These are phyloP conservation scores for Sturnus vulgaris DNA, from an alignment of 2,113 vertebrate genomes.

Conservation along the genomic window DNA sequence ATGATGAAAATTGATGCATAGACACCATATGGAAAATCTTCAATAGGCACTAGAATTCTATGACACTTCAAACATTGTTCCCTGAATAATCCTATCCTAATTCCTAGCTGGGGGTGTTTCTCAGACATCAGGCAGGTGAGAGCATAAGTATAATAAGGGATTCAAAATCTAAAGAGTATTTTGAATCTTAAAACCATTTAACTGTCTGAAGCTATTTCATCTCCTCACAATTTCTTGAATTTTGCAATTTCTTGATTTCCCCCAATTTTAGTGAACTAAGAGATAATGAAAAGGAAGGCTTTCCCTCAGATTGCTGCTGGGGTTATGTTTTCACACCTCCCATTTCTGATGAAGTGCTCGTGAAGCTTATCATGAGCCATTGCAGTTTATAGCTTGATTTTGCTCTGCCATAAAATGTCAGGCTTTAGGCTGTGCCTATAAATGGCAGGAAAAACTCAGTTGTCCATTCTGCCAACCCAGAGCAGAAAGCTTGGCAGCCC, in stretches of 20 bases:
- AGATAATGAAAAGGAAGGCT: neutral
- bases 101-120: neutral
- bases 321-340: neutral
- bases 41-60: neutral
- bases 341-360: neutral
- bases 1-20: neutral
- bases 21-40: neutral
- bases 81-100: neutral
- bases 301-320: neutral
- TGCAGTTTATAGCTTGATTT: neutral
- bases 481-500: neutral
- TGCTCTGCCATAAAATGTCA: neutral
- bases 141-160: neutral
- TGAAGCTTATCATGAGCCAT: neutral
- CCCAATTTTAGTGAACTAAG: neutral
- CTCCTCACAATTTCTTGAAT: neutral
- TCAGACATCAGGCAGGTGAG: neutral
- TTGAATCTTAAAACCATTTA: neutral
- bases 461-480: neutral
- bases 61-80: neutral
- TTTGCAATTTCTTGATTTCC: neutral
- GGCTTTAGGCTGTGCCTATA: neutral
- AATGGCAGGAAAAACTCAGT: neutral
- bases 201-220: neutral
- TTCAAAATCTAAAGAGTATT: neutral